Percentiles rank a stretch among this genome's conserved stretches.
Evolutionary conservation across 2,797 vertebrate species (phyloP).

Genomic region (Myotis planiceps): DNA sequence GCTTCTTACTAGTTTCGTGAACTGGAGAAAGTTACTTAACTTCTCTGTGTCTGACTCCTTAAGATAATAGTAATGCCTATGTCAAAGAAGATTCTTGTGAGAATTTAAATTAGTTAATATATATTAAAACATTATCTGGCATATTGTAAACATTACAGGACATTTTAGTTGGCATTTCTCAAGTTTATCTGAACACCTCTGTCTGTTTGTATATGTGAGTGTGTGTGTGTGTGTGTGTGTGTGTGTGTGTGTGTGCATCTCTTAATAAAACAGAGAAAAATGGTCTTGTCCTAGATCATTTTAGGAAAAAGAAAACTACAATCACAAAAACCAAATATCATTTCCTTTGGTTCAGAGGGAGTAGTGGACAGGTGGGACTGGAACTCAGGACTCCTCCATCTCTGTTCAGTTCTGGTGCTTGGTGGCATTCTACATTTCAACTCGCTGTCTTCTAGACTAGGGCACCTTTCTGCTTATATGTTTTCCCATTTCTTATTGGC

Average conservation of each 20-base stretch:
- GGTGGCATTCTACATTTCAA: not conserved
- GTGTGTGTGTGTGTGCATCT: not conserved
- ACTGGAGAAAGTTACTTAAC: not conserved
- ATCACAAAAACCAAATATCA: not conserved
- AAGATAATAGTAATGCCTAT: not conserved
- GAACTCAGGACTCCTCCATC: not conserved
- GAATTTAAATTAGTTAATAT: not conserved
- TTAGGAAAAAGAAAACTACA: not conserved
- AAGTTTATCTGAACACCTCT: not conserved
- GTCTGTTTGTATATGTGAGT: not conserved
- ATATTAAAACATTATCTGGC: not conserved
- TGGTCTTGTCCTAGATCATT: not conserved
- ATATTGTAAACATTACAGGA: not conserved
- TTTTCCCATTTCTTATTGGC: not conserved
- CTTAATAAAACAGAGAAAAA: not conserved
- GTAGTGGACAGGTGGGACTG: not conserved
- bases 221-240: not conserved
- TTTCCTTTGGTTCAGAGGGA: not conserved
- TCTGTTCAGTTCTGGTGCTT: not conserved
- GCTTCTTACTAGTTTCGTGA: not conserved
- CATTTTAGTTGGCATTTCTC: not conserved
- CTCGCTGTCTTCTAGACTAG: not conserved
- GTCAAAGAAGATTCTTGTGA: not conserved
- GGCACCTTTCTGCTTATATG: not conserved
- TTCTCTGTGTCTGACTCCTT: not conserved